Conservation (phyloP, 1,140 invertebrate species). For the Eupristina koningsbergeri region DNA sequence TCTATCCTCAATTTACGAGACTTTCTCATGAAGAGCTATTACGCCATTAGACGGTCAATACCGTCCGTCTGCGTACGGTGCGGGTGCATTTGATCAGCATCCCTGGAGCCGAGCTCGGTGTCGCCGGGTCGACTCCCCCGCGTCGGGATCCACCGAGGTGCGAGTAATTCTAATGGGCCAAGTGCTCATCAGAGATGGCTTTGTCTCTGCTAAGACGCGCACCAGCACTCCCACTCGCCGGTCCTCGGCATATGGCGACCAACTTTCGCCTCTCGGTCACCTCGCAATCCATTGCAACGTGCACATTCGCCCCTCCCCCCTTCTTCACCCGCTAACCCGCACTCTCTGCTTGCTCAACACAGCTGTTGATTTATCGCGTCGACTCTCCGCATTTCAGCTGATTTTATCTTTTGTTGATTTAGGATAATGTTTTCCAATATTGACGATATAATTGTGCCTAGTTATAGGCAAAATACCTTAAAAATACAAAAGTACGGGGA, state of each 20-base stretch:
- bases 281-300: no score
- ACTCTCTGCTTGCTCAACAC: neutral
- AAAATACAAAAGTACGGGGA: neutral
- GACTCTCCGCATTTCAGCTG: neutral
- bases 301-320: no score
- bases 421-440: neutral
- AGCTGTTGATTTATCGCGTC: neutral
- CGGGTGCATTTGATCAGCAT: neutral
- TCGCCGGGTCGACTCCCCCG: no score
- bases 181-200: no score
- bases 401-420: neutral
- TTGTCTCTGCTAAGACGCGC: no score
- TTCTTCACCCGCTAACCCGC: neutral
- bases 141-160: no score
- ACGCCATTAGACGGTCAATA: neutral
- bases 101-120: no score
- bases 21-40: conserved; percentile 31
- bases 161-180: no score
- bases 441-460: neutral
- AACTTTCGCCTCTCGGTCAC: neutral
- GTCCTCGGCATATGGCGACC: neutral
- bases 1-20: conserved; percentile 54
- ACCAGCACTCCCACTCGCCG: no score
- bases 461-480: neutral
- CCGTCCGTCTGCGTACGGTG: neutral